Conservation (phyloP, 2,797 vertebrate genomes). For the Pantherophis vulpinus region DNA sequence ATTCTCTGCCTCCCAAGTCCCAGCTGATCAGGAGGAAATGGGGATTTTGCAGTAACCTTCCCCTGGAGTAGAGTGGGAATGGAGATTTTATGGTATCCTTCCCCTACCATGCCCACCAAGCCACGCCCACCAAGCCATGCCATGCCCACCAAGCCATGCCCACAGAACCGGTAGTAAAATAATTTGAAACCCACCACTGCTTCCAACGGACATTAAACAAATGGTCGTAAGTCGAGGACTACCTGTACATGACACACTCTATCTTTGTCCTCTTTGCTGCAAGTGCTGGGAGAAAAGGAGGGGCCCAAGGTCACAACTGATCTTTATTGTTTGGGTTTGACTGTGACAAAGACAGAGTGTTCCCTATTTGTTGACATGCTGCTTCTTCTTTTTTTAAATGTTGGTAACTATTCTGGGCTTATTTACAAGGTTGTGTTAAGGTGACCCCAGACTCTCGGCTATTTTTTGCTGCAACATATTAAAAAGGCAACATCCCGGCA, state of each 20-base stretch:
- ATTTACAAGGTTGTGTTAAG: neutral
- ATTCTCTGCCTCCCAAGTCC: too few relatives aligned
- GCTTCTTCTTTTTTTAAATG: neutral
- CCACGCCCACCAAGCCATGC: too few relatives aligned
- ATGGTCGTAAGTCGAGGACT: neutral
- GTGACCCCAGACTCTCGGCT: neutral
- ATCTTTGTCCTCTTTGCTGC: neutral
- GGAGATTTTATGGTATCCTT: too few relatives aligned
- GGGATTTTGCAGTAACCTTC: too few relatives aligned
- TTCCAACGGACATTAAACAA: neutral
- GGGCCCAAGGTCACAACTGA: neutral
- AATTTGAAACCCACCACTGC: too few relatives aligned
- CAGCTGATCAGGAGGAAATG: too few relatives aligned
- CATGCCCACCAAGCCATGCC: too few relatives aligned
- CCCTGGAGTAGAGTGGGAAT: too few relatives aligned
- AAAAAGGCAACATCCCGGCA: neutral
- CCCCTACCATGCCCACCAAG: too few relatives aligned
- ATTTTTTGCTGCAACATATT: neutral
- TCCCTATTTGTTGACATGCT: neutral
- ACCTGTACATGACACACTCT: neutral
- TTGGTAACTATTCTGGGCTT: neutral
- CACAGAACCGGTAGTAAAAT: too few relatives aligned
- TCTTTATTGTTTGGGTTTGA: neutral
- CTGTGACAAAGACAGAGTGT: neutral
- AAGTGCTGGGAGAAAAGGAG: neutral